A percentile compares a stretch with the other conserved stretches of the same genome.
Conservation (phyloP, 2,797 vertebrate species). For the Cossypha dichroa region DNA sequence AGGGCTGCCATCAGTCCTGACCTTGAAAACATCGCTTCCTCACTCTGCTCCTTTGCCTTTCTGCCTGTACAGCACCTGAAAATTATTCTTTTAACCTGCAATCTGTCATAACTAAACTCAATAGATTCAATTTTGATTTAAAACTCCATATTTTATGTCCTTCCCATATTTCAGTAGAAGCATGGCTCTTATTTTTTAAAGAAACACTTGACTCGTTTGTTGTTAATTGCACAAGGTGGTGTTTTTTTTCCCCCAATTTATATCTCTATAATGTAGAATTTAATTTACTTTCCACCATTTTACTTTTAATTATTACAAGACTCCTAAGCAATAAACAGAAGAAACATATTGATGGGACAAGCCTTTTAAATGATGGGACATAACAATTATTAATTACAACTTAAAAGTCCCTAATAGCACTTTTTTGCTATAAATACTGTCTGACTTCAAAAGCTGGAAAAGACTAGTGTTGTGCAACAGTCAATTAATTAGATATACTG, state of each 20-base stretch:
- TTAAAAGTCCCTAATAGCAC: constrained; percentile 25
- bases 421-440: constrained; percentile 47
- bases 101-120: not conserved
- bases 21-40: not conserved
- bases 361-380: constrained; percentile 48
- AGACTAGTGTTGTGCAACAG: constrained; percentile 11
- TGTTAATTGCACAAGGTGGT: constrained; percentile 32
- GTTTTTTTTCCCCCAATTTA: not conserved
- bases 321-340: constrained; percentile 44
- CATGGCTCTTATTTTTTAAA: constrained; percentile 24
- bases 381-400: constrained; percentile 54
- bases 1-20: not conserved
- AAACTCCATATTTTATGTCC: not conserved
- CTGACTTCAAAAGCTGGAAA: constrained; percentile 42
- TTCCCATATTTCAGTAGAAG: not conserved
- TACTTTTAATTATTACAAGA: constrained; percentile 60
- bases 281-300: constrained; percentile 61
- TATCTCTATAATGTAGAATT: constrained; percentile 19
- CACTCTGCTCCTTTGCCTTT: not conserved
- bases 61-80: not conserved
- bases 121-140: not conserved
- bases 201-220: constrained; percentile 15
- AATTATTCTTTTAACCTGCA: not conserved
- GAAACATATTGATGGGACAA: constrained; percentile 34
- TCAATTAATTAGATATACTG: constrained; percentile 39